These are phyloP conservation scores for Trachymyrmex cornetzi DNA, from an alignment of 1,140 invertebrate species.

Conservation along the genomic window DNA sequence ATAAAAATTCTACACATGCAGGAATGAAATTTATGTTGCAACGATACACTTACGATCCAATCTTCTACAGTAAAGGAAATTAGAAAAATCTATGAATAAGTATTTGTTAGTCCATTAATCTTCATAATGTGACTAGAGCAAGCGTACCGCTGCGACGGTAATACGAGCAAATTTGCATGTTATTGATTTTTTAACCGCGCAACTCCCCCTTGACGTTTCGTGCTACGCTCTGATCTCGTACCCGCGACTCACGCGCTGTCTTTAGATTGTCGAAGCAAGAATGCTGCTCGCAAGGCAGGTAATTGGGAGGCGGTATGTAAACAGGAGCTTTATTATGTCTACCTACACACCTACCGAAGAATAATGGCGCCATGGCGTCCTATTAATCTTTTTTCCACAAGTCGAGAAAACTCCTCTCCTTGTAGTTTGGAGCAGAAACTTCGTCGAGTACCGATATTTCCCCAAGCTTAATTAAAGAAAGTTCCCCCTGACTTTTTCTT, in stretches of 20 bases:
- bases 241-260: slow-evolving; percentile 25
- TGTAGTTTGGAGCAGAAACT: slow-evolving; percentile 21
- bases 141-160: slow-evolving; percentile 28
- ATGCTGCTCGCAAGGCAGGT: slow-evolving; percentile 10
- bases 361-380: slow-evolving; percentile 12
- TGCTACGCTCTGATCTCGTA: slow-evolving; percentile 34
- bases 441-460: slow-evolving; percentile 32
- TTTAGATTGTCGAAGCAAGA: slow-evolving; percentile 37
- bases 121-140: slow-evolving; percentile 49
- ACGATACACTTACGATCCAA: background rate
- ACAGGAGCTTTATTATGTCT: slow-evolving; percentile 54
- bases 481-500: slow-evolving; percentile 25
- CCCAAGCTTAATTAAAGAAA: slow-evolving; percentile 54
- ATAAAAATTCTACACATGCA: background rate
- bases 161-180: slow-evolving; percentile 54
- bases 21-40: slow-evolving; percentile 1
- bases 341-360: slow-evolving; percentile 4
- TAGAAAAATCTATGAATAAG: slow-evolving; percentile 40
- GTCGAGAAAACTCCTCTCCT: slow-evolving; percentile 5
- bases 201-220: slow-evolving; percentile 49
- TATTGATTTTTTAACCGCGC: slow-evolving; percentile 55
- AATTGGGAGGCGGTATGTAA: slow-evolving; percentile 41
- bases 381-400: slow-evolving; percentile 27
- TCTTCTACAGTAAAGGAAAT: background rate
- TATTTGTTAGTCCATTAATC: slow-evolving; percentile 27